These are phyloP conservation scores for Melinaea menophilus DNA, from an alignment of 2,888 invertebrate species.

Conservation along the genomic window DNA sequence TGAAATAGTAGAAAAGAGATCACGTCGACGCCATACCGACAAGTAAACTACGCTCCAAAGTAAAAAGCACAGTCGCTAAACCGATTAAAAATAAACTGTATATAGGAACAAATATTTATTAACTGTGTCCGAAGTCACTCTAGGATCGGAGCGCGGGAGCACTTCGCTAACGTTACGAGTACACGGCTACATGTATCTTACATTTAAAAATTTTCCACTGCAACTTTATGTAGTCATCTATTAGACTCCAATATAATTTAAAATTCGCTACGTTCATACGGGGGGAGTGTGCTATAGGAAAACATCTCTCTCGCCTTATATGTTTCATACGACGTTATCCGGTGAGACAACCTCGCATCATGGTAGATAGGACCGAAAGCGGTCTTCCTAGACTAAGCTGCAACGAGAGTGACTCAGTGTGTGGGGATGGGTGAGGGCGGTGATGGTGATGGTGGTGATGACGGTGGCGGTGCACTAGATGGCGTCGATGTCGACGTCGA, in stretches of 20 bases:
- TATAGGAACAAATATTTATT: slow-evolving; percentile 36
- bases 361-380: neutral
- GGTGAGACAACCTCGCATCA: no score
- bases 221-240: neutral
- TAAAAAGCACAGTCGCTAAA: slow-evolving; percentile 22
- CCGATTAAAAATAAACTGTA: slow-evolving; percentile 24
- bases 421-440: slow-evolving; percentile 1
- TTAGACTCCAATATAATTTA: no score
- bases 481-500: slow-evolving; percentile 95
- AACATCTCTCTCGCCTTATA: no score
- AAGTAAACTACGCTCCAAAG: slow-evolving; percentile 26
- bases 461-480: slow-evolving; percentile 79
- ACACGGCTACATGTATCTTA: slow-evolving; percentile 3
- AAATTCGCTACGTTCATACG: no score
- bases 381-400: neutral
- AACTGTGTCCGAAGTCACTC: slow-evolving; percentile 9
- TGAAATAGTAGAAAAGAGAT: slow-evolving; percentile 23
- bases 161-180: slow-evolving; percentile 8
- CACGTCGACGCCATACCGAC: slow-evolving; percentile 25
- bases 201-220: neutral
- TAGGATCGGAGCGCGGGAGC: slow-evolving; percentile 8
- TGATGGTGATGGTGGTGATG: neutral
- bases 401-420: neutral
- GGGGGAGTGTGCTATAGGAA: no score
- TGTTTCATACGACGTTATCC: no score